These are phyloP conservation scores for Aphis gossypii DNA, from an alignment of 1,140 invertebrate genomes.

Conservation along the genomic window DNA sequence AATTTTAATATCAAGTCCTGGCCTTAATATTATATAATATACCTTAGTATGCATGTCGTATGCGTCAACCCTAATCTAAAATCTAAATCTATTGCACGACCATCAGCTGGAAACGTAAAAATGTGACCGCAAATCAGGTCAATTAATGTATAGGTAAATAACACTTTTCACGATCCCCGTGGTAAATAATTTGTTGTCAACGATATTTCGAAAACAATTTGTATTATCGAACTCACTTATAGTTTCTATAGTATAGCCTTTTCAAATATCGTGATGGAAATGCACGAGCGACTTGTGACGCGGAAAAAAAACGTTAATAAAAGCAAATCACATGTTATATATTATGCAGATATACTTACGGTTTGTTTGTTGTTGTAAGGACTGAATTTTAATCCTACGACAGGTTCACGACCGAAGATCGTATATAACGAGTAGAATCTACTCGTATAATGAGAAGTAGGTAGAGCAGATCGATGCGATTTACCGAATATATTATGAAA, in stretches of 20 bases:
- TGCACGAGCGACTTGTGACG: not conserved
- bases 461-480: not conserved
- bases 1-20: no score
- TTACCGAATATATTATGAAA: not conserved
- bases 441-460: not conserved
- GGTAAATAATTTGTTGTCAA: not conserved
- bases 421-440: no score
- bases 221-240: not conserved
- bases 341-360: not conserved
- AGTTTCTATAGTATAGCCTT: not conserved
- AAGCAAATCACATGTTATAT: not conserved
- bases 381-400: not conserved
- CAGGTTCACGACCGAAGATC: not conserved
- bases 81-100: no score
- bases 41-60: no score
- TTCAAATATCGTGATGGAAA: not conserved
- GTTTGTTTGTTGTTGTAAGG: not conserved
- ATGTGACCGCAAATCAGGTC: no score
- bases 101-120: no score
- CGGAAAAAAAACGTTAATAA: not conserved
- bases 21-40: no score
- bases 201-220: not conserved
- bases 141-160: not conserved
- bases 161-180: not conserved
- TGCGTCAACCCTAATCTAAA: no score